Base-by-base conservation (phyloP, 2,888 invertebrate genomes). In the Seira ritae region DNA sequence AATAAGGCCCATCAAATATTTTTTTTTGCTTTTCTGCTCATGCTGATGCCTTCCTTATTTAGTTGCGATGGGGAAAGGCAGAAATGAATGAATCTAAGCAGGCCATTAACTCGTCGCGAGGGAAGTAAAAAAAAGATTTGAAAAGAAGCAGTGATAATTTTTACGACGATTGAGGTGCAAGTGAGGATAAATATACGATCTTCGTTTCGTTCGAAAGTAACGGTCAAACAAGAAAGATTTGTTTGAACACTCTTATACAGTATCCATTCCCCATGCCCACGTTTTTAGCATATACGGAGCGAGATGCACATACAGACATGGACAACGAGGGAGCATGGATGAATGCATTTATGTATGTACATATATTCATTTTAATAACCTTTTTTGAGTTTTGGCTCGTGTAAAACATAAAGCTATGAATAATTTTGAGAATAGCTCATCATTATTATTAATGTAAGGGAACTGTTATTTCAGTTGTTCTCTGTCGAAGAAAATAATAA, bases 141-240 rank as follows among this genome's bases (percentile, higher is more conserved):
- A 75, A 20, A 2, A 31, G 74, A 67, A 75, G 22, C 50, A 76
- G 70, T 19, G 77, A 69, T 77, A 20, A 62, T 78, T 71, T 70
- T 71, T 78, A 65, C 71, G 70, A 46, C 46, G 69, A n/a, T 20
- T 62, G 62, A 62, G 62, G 62, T 20, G 62, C 62, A 62, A 23
- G 71, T 66, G 78, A 65, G 70, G 71, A 78, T 71, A 78, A 71
- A 42, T 71, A 22, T 69, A 77, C 42, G 74, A 74, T 31, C 31
- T 31, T 4, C 31, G 42, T 42, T 50, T 50, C 50, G 12, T 1
- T 50, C 50, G 50, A 50, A 15, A 50, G 17, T 3, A 50, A n/a
- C 62, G 62, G 62, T 62, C 22, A 62, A 62, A 62, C 2, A 31
- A 31, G 31, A 31, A 42, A 55, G 1, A 55, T 55, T 12, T 55